Base-by-base conservation (phyloP, 2,797 vertebrate species). In the Coregonus sp. region DNA sequence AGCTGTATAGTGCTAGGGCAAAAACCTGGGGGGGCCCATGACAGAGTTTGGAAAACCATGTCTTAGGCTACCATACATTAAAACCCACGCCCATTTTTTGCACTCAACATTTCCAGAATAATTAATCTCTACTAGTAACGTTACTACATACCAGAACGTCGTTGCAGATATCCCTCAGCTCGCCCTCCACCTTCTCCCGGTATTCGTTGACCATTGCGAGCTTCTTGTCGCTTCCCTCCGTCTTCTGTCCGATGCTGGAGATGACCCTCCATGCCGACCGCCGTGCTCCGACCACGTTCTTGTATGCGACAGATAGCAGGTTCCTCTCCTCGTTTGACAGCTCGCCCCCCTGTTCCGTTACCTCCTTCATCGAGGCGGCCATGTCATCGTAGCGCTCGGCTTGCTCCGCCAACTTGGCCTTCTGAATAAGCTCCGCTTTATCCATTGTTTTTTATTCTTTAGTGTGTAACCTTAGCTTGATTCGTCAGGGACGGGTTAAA, bases 321-420 rank as follows among this genome's bases (percentile, higher is more conserved):
- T 99, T 99, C 92, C 98, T 95, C 90, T 98, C 96, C 90, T 99
- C 98, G 78, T 96, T 97, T 87, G 96, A 95, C 92, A 99, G 94
- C 91, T 97, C 96, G 0, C 79, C 87, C 33, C 95, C 96, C 75
- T 88, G 92, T 95, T 98, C 95, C 1, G 97, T 97, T 79, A 98
- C 96, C 74, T 89, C 90, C 93, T 96, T 99, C 98, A 99, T 99
- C 89, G 84, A 94, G n/a, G 94, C 90, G 77, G 97, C 97, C 98
- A 99, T 99, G 89, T 99, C 98, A 51, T 99, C 98, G 73, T 99
- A 99, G 91, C 98, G 97, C 94, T 99, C 98, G 76, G 97, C 96
- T 91, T 99, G 97, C 90, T 99, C 97, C 40, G 98, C 96, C 93
- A 99, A 92, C 93, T 98, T 99, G 92, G 97, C 97, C 92, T 93